Percentiles rank a stretch among this genome's conserved stretches.
Conservation (phyloP, 2,888 invertebrate genomes). For the Clusia tigrina region DNA sequence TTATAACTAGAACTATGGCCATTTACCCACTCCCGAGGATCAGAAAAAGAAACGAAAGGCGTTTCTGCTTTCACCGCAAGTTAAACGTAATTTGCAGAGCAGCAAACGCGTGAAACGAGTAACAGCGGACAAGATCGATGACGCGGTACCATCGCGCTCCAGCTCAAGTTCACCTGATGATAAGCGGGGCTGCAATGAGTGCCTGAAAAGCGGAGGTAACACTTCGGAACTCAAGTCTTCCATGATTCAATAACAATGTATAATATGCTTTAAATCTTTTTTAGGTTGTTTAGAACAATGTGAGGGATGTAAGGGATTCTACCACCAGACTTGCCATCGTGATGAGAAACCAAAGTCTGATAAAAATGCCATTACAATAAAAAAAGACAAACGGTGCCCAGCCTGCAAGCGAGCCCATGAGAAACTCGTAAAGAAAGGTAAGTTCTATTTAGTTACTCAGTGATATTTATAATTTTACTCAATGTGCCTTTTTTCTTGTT, state of each 20-base stretch:
- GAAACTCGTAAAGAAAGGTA: constrained; percentile 35
- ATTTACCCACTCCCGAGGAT: constrained; percentile 21
- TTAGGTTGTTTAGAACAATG: constrained; percentile 42
- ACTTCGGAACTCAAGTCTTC: neutral
- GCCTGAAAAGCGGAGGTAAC: constrained; percentile 50
- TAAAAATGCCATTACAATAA: neutral
- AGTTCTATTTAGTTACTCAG: neutral
- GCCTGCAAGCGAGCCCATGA: constrained; percentile 35
- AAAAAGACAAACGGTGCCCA: constrained; percentile 34
- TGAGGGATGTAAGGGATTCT: constrained; percentile 44
- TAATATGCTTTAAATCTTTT: neutral
- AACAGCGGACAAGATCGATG: constrained; percentile 31
- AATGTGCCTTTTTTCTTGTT: neutral
- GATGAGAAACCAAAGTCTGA: constrained; percentile 16
- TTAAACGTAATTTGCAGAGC: constrained; percentile 49
- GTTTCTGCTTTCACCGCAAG: constrained; percentile 58
- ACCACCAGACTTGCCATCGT: constrained; percentile 46
- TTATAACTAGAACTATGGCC: constrained; percentile 17
- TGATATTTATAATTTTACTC: neutral
- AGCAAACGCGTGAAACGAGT: constrained; percentile 43
- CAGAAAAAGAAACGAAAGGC: constrained; percentile 53
- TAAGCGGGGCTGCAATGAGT: constrained; percentile 52
- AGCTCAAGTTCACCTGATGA: constrained; percentile 48
- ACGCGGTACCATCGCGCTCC: constrained; percentile 37
- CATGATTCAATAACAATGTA: neutral